phyloP scores from a whole-genome alignment of 1,140 invertebrate species.

The Ladona fulva region DNA sequence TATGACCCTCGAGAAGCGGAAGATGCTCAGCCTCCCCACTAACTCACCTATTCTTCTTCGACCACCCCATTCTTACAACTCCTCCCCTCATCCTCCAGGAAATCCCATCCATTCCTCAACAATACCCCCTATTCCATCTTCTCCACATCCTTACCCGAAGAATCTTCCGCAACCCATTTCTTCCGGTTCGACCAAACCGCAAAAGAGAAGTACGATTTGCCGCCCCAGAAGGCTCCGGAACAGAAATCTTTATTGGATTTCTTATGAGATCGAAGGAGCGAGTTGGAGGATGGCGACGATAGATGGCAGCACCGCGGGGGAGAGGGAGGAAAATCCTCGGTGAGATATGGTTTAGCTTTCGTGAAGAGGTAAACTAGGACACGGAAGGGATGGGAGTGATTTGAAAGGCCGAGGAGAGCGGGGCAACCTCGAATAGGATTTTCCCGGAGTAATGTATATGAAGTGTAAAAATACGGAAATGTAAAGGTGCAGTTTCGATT shows the following conservation, averaged over 20 bases:
- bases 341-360: no score
- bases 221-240: not conserved
- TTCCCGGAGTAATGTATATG: no score
- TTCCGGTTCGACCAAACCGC: not conserved
- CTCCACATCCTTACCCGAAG: not conserved
- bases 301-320: no score
- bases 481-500: no score
- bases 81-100: not conserved
- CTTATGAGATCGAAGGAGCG: not conserved
- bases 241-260: conserved; percentile 7
- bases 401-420: no score
- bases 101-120: not conserved
- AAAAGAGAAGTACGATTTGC: not conserved
- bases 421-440: no score
- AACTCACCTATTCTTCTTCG: not conserved
- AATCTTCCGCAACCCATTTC: not conserved
- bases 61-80: not conserved
- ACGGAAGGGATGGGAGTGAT: no score
- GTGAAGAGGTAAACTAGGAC: no score
- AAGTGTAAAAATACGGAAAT: no score
- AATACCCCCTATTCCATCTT: not conserved
- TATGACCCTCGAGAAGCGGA: no score
- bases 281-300: not conserved
- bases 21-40: no score
- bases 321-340: no score